phyloP scores from a whole-genome alignment of 2,113 vertebrate genomes.

The Tychaedon coryphoeus region DNA sequence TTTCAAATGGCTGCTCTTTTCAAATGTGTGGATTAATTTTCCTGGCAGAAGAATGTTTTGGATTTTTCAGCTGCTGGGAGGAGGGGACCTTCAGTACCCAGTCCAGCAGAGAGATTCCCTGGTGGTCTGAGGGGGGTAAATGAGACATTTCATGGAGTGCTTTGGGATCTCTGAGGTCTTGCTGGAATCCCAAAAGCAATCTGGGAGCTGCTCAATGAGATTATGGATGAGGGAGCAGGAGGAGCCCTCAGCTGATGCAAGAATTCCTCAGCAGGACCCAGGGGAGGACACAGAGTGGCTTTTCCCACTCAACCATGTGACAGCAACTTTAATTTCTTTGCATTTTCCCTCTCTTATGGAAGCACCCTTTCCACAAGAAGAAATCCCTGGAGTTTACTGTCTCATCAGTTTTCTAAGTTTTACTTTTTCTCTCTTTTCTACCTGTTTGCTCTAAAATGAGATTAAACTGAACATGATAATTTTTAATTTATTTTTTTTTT shows the following conservation, averaged over 20 bases:
- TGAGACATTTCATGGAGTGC: neutral
- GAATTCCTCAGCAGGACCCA: neutral
- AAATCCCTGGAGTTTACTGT: neutral
- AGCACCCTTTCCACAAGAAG: neutral
- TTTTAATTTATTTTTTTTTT: neutral
- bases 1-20: conserved; percentile 40
- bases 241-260: neutral
- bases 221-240: neutral
- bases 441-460: neutral
- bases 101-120: neutral
- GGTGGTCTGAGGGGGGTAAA: neutral
- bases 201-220: neutral
- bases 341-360: neutral
- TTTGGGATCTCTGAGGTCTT: neutral
- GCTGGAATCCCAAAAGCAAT: neutral
- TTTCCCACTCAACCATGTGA: neutral
- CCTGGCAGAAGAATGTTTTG: conserved; percentile 44
- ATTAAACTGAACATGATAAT: neutral
- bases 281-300: neutral
- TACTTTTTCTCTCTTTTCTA: neutral
- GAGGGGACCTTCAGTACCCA: neutral
- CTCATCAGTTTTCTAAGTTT: neutral
- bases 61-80: conserved; percentile 23
- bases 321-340: neutral
- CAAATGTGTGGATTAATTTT: conserved; percentile 53